These are phyloP conservation scores for Zaprionus taronus DNA, from an alignment of 1,140 invertebrate genomes.

Conservation along the genomic window DNA sequence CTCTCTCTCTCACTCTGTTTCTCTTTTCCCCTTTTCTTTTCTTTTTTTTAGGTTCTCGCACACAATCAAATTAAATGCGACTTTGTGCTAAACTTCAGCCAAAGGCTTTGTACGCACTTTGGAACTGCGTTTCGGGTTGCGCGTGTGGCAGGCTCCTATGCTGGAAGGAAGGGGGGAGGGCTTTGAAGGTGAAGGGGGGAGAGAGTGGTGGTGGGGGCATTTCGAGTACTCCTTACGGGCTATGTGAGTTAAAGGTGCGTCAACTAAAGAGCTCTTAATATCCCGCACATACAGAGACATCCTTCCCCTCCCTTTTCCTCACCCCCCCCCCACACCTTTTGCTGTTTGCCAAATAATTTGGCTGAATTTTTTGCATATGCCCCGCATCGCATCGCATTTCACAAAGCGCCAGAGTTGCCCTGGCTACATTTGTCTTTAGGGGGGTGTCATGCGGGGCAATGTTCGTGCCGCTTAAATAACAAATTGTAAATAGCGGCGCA, in stretches of 20 bases:
- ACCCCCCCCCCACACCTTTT: too few species aligned
- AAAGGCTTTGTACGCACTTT: conserved; percentile 31
- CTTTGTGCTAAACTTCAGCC: conserved; percentile 30
- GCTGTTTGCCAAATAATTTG: conserved; percentile 43
- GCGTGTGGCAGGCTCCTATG: background rate
- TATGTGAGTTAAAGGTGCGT: conserved; percentile 9
- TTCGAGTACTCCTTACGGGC: background rate
- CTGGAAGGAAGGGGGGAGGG: background rate
- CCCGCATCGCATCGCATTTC: conserved; percentile 50
- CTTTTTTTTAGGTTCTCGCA: conserved; percentile 19
- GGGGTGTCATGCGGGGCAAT: background rate
- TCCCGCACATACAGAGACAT: conserved; percentile 12
- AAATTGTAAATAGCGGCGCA: conserved; percentile 73
- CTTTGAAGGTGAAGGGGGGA: background rate
- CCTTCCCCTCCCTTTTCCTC: background rate
- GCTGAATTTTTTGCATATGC: conserved; percentile 51
- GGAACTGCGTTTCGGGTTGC: background rate
- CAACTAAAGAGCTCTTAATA: conserved; percentile 18
- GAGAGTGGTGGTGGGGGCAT: background rate
- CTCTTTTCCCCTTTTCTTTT: background rate
- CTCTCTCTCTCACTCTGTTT: background rate
- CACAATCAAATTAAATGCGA: conserved; percentile 73
- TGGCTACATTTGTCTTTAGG: background rate
- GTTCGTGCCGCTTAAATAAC: conserved; percentile 48
- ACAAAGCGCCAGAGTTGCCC: conserved; percentile 35